Evolutionary conservation across 2,113 vertebrate species (phyloP).

Genomic region (Proterorhinus semilunaris): DNA sequence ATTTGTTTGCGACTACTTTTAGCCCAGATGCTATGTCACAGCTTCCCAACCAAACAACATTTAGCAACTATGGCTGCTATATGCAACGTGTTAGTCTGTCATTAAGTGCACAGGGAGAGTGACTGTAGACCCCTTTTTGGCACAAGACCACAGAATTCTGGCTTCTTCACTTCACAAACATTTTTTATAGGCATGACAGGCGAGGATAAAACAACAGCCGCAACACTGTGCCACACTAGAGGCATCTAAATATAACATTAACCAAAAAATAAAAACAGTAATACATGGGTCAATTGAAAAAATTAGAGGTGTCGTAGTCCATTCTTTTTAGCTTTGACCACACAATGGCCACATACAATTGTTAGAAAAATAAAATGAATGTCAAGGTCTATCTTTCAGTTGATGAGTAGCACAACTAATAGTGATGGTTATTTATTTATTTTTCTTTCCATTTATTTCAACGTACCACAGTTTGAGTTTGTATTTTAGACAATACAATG

Average conservation of each 20-base stretch:
- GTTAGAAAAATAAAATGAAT: not conserved
- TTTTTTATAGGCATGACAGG: constrained; percentile 75
- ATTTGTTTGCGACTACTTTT: constrained; percentile 30
- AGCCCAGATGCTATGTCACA: not conserved
- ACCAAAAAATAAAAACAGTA: constrained; percentile 38
- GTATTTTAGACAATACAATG: constrained; percentile 15
- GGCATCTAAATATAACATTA: constrained; percentile 72
- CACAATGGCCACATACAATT: constrained; percentile 20
- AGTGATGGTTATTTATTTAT: too few species aligned
- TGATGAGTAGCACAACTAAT: too few species aligned
- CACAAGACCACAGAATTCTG: constrained; percentile 59
- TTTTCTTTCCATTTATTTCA: too few species aligned
- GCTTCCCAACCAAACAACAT: constrained; percentile 17
- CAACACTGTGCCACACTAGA: constrained; percentile 60
- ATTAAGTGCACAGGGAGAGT: constrained; percentile 48
- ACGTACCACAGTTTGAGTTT: not conserved
- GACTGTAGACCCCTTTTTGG: constrained; percentile 66
- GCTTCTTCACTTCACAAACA: constrained; percentile 76
- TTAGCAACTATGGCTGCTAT: constrained; percentile 38
- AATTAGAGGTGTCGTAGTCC: constrained; percentile 62
- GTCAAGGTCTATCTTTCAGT: not conserved
- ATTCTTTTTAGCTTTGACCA: constrained; percentile 46
- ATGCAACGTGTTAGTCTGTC: constrained; percentile 56
- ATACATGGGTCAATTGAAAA: constrained; percentile 71
- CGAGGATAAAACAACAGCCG: constrained; percentile 68